Percentiles rank a stretch among this genome's conserved stretches.
Conservation (phyloP, 2,888 invertebrate genomes). For the Synanthedon vespiformis region DNA sequence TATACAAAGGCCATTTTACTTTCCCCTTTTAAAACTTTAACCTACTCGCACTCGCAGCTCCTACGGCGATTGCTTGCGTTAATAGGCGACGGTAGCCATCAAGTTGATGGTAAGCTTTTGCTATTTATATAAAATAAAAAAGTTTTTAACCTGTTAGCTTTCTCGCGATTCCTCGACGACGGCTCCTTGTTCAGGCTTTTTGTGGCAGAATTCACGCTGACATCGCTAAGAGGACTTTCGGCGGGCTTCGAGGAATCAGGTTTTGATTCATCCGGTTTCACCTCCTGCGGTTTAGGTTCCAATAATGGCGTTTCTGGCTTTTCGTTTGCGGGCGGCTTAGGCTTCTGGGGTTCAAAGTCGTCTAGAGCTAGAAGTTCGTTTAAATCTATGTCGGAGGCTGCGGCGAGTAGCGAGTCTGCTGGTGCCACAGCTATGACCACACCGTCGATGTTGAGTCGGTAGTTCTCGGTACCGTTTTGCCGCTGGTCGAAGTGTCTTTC, state of each 20-base stretch:
- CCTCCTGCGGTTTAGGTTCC: conserved; percentile 12
- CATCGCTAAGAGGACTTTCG: conserved; percentile 32
- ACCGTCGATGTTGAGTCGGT: conserved; percentile 76
- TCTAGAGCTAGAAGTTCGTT: conserved; percentile 44
- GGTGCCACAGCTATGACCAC: conserved; percentile 76
- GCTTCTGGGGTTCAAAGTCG: conserved; percentile 18
- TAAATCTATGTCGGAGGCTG: conserved; percentile 59
- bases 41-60: too few species aligned
- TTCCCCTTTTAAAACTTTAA: too few species aligned
- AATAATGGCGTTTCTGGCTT: conserved; percentile 10
- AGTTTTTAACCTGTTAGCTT: conserved; percentile 42
- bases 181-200: conserved; percentile 45
- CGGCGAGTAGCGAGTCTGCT: conserved; percentile 70
- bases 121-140: not conserved
- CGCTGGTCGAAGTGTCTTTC: conserved; percentile 75
- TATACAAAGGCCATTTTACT: too few species aligned
- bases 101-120: too few species aligned
- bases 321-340: conserved; percentile 15
- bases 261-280: conserved; percentile 12
- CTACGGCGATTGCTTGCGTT: too few species aligned
- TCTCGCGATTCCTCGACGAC: conserved; percentile 40
- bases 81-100: too few species aligned
- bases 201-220: conserved; percentile 24
- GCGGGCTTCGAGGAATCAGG: conserved; percentile 8
- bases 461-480: conserved; percentile 83